These are phyloP conservation scores for Oligia strigilis DNA, from an alignment of 2,888 invertebrate genomes.

Conservation along the genomic window DNA sequence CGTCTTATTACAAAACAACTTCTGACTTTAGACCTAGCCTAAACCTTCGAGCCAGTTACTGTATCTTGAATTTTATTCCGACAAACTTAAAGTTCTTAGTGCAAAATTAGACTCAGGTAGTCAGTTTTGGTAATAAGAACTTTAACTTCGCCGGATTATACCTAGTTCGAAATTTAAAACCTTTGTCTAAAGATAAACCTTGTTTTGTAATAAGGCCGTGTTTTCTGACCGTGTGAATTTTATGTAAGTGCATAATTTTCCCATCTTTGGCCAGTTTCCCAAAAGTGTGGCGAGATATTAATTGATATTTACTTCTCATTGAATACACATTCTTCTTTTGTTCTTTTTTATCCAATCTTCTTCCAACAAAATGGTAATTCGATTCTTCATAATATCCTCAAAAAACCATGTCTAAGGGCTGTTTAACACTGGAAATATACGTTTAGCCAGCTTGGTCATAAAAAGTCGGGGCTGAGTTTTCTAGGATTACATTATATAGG, in stretches of 20 bases:
- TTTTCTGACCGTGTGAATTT: background rate
- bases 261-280: background rate
- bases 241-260: background rate
- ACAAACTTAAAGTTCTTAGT: background rate
- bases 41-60: background rate
- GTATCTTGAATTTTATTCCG: background rate
- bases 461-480: conserved; percentile 76
- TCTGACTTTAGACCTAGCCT: background rate
- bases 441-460: conserved; percentile 87
- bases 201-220: background rate
- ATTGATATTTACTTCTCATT: background rate
- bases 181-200: too few species aligned
- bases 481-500: background rate
- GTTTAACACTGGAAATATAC: conserved; percentile 70
- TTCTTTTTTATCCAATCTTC: background rate
- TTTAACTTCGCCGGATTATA: background rate
- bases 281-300: background rate
- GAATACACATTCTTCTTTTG: background rate
- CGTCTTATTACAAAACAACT: background rate
- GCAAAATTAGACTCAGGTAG: background rate
- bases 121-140: background rate
- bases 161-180: too few species aligned
- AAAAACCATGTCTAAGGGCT: conserved; percentile 75
- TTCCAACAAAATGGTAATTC: background rate
- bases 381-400: background rate